Base-by-base conservation (phyloP, 1,140 invertebrate species). In the Rhopalosiphum maidis region DNA sequence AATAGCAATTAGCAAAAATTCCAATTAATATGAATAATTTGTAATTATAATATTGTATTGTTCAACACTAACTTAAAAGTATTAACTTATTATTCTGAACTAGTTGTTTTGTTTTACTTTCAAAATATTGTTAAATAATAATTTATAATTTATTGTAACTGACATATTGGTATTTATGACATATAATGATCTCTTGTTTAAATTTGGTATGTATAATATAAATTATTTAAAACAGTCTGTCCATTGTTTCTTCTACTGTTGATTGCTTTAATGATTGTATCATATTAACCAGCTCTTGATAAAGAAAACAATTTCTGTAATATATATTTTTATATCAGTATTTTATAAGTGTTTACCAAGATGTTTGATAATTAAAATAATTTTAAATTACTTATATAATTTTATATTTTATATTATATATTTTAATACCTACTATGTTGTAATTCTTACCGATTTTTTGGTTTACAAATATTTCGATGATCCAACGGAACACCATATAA, bases 401-500 rank as follows among this genome's bases (percentile, higher is more conserved):
- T n/a, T 68, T 91, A 46, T 68, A 90, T 30, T 55, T 90, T 30
- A 30, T 90, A 30, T 23, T 89, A 37, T 54, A 35, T 23, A 37
- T 37, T 88, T 23, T 51, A 55, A 37, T 41, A 90, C 2, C n/a
- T 22, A 91, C 23, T 77, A 48, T 43, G 23, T 35, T 77, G 46
- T n/a, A 54, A 51, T 91, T 82, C 91, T 89, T 94, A 95, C 94
- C 95, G 94, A 90, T 96, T 96, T 37, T 96, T 96, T 0, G 97
- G 97, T 94, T 97, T 97, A 95, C 97, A 97, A 94, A 97, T 97
- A 95, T 97, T 96, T 43, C 97, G 95, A 95, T 97, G 97, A 95
- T 97, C 97, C 87, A 97, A 95, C 0, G 96, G 96, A 48, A 97
- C 96, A 25, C 96, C 97, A 94, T 96, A 96, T 68, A 97, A 95